A percentile compares a stretch with the other conserved stretches of the same genome.
Conservation (phyloP, 2,797 vertebrate species). For the Muscicapa comitata region DNA sequence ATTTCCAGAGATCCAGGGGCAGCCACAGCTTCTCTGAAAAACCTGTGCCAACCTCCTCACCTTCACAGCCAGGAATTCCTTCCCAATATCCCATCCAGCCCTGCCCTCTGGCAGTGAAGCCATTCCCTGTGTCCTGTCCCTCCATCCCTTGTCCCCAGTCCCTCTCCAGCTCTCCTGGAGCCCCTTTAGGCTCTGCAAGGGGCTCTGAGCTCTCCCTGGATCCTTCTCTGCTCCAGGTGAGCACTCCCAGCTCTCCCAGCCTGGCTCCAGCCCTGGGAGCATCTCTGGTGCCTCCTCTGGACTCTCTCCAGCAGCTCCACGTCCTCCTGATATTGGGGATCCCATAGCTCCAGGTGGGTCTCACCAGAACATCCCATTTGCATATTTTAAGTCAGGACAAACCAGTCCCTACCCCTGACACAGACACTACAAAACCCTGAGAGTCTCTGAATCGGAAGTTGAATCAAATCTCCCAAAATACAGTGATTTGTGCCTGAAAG, state of each 20-base stretch:
- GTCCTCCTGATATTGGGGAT: rapidly evolving
- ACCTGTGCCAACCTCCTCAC: rapidly evolving
- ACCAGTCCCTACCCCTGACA: neutral
- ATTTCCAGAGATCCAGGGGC: neutral
- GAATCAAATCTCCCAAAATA: neutral
- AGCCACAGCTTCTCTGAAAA: neutral
- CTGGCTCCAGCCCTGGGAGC: neutral
- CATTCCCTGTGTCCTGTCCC: neutral
- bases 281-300: neutral
- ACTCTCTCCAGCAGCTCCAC: neutral
- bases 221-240: neutral
- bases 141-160: neutral
- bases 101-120: neutral
- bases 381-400: neutral
- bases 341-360: neutral
- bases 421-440: neutral
- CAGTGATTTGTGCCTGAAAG: neutral
- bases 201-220: neutral
- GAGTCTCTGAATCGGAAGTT: neutral
- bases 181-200: neutral
- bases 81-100: neutral
- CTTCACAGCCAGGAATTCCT: rapidly evolving
- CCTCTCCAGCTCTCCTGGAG: neutral
- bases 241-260: neutral
- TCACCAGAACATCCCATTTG: neutral